Conservation (phyloP, 2,888 invertebrate species). For the Eupithecia pulchellata region DNA sequence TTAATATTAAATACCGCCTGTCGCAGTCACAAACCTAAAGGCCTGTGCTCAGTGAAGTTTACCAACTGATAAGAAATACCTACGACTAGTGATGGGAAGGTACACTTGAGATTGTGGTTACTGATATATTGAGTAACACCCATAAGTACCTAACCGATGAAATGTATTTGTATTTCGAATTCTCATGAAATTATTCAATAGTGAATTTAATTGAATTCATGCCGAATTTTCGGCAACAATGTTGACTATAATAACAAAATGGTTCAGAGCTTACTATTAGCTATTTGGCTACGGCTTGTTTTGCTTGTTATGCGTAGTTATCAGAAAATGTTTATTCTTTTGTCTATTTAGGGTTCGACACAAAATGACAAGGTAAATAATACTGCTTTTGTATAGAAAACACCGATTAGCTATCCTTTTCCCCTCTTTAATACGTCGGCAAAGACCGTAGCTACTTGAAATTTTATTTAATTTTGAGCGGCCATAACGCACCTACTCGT, state of each 20-base stretch:
- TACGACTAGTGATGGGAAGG: not conserved
- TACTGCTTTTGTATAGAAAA: not conserved
- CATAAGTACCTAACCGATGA: not conserved
- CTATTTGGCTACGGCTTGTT: too few relatives aligned
- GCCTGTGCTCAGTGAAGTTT: constrained; percentile 17
- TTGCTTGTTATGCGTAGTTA: too few relatives aligned
- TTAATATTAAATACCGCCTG: constrained; percentile 27
- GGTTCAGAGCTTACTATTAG: not conserved
- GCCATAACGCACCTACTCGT: too few relatives aligned
- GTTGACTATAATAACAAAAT: not conserved
- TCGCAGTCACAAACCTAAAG: constrained; percentile 14
- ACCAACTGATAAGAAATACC: constrained; percentile 14
- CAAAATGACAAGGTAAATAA: too few relatives aligned
- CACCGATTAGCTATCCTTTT: not conserved
- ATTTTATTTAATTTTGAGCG: not conserved
- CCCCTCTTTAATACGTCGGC: not conserved
- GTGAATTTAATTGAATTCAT: not conserved
- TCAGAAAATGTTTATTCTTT: not conserved
- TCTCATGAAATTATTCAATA: not conserved
- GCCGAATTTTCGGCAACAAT: not conserved
- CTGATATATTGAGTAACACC: not conserved
- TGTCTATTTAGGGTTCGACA: too few relatives aligned
- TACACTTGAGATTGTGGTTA: not conserved
- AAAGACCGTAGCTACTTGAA: not conserved
- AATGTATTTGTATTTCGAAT: not conserved